phyloP scores from a whole-genome alignment of 1,140 invertebrate species.

The Drosophila melanica region DNA sequence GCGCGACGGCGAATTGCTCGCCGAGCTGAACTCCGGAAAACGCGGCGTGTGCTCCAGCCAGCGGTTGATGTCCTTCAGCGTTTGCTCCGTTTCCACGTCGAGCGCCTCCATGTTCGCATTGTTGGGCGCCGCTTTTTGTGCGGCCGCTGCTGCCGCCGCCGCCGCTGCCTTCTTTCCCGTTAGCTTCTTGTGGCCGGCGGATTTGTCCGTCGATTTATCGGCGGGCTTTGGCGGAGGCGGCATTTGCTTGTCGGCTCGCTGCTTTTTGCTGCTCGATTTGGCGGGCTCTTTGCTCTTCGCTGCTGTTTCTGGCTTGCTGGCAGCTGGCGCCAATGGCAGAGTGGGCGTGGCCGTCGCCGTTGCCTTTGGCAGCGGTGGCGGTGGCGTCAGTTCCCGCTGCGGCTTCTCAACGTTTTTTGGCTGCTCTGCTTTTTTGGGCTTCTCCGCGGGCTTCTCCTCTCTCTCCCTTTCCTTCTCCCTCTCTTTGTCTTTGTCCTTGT shows the following conservation, averaged over 20 bases:
- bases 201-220: constrained; percentile 55
- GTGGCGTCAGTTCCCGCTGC: constrained; percentile 24
- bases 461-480: constrained; percentile 29
- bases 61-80: constrained; percentile 94
- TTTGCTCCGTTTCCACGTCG: constrained; percentile 91
- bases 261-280: constrained; percentile 54
- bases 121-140: constrained; percentile 67
- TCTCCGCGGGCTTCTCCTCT: constrained; percentile 6
- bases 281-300: constrained; percentile 7
- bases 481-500: constrained; percentile 31
- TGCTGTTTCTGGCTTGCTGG: not conserved
- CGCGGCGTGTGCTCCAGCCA: constrained; percentile 93
- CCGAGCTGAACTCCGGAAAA: constrained; percentile 89
- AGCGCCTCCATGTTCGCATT: constrained; percentile 90
- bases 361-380: not conserved
- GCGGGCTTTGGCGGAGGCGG: constrained; percentile 68
- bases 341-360: too few species aligned
- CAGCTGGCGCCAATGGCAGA: not conserved
- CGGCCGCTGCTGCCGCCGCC: constrained; percentile 33
- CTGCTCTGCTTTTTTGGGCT: constrained; percentile 53
- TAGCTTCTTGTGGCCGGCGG: constrained; percentile 56
- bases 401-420: constrained; percentile 40
- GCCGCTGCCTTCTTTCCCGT: constrained; percentile 59
- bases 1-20: constrained; percentile 89
- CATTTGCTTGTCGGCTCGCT: constrained; percentile 68